These are phyloP conservation scores for Zosterops pallidus DNA, from an alignment of 2,113 vertebrate genomes.

Conservation along the genomic window DNA sequence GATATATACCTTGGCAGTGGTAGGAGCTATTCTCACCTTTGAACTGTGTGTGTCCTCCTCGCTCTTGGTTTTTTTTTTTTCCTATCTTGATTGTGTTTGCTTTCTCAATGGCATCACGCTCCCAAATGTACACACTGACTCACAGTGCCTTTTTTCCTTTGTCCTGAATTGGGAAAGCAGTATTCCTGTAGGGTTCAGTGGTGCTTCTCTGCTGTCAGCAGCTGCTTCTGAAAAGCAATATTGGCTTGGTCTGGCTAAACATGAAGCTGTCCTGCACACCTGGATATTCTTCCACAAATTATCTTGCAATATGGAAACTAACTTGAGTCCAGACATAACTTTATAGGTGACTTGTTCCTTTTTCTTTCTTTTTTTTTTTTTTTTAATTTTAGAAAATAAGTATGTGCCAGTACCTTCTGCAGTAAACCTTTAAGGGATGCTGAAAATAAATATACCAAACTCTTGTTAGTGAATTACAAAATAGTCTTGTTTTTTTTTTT, in stretches of 20 bases:
- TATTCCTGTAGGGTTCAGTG: neutral
- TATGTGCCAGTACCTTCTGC: neutral
- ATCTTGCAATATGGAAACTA: neutral
- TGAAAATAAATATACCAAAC: neutral
- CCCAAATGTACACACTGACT: neutral
- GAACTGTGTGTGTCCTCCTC: neutral
- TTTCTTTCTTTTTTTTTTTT: neutral
- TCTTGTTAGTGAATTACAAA: neutral
- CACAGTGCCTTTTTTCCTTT: neutral
- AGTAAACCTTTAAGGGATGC: neutral
- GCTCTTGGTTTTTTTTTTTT: rapidly evolving
- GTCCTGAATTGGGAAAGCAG: neutral
- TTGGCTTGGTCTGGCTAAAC: neutral
- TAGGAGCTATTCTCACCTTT: neutral
- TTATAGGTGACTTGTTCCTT: neutral
- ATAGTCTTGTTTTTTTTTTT: neutral
- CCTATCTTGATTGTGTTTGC: neutral
- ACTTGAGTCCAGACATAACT: neutral
- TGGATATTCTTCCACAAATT: neutral
- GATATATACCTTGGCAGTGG: neutral
- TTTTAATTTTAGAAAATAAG: neutral
- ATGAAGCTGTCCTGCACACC: neutral
- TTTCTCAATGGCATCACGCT: neutral
- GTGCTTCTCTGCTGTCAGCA: neutral
- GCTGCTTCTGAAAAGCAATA: neutral